Conservation (phyloP, 2,113 vertebrate species). For the Colossoma macropomum region DNA sequence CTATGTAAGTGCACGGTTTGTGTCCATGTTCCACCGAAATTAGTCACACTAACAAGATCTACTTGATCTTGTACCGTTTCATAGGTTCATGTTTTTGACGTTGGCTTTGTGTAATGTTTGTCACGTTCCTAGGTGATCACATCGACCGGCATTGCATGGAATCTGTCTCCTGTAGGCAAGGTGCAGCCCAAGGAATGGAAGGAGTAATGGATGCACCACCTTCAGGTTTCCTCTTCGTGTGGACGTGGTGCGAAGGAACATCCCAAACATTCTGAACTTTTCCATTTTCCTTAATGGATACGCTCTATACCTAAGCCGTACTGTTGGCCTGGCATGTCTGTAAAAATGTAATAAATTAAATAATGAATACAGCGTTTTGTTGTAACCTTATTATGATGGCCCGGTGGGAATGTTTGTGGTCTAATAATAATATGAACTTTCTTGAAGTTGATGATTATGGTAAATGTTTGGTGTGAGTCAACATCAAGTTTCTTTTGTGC, state of each 20-base stretch:
- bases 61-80: not conserved
- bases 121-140: constrained; percentile 80
- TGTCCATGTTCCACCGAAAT: not conserved
- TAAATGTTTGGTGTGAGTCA: too few species aligned
- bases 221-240: not conserved
- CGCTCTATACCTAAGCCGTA: constrained; percentile 15
- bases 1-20: constrained; percentile 69
- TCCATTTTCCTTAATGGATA: constrained; percentile 44
- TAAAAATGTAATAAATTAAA: constrained; percentile 57
- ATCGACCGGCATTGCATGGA: constrained; percentile 85
- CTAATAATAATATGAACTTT: too few species aligned
- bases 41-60: not conserved
- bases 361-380: not conserved
- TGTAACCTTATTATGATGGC: not conserved
- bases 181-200: constrained; percentile 87
- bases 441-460: too few species aligned
- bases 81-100: not conserved
- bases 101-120: not conserved
- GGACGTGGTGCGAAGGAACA: constrained; percentile 4
- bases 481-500: too few species aligned
- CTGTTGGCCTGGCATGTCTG: constrained; percentile 35
- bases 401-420: not conserved
- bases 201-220: constrained; percentile 68
- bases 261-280: constrained; percentile 53
- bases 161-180: constrained; percentile 89